phyloP scores from a whole-genome alignment of 2,888 invertebrate genomes.

The Heliconius ismenius region DNA sequence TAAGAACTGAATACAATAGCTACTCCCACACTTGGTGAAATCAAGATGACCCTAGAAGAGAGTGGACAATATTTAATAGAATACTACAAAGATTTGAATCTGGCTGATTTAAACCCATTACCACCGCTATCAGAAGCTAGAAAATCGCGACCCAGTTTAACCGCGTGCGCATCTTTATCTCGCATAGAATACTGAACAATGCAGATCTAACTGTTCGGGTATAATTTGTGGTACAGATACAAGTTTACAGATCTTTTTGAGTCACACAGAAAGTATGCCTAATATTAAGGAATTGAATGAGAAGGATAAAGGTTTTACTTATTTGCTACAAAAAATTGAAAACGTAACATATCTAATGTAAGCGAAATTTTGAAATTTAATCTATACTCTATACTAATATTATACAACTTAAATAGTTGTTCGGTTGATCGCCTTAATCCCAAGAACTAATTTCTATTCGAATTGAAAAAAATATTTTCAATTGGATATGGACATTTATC shows the following conservation, averaged over 20 bases:
- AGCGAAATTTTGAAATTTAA: not conserved
- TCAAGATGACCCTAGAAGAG: conserved; percentile 15
- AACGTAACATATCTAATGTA: not conserved
- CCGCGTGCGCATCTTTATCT: conserved; percentile 28
- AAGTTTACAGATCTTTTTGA: not conserved
- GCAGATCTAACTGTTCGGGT: conserved; percentile 3
- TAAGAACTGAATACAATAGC: conserved; percentile 12
- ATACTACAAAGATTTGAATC: conserved; percentile 24
- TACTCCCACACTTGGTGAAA: conserved; percentile 5
- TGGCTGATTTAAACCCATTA: conserved; percentile 16
- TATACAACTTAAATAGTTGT: too few species aligned
- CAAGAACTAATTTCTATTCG: too few species aligned
- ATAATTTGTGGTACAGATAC: not conserved
- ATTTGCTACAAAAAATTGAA: not conserved
- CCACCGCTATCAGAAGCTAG: conserved; percentile 23
- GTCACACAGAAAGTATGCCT: not conserved
- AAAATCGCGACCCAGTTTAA: conserved; percentile 27
- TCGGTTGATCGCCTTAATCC: too few species aligned
- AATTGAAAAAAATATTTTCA: not conserved
- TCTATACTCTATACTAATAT: too few species aligned
- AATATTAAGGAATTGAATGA: not conserved
- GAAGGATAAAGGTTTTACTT: not conserved
- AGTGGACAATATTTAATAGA: conserved; percentile 25
- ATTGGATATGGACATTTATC: too few species aligned
- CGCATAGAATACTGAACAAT: conserved; percentile 29